Evolutionary conservation across 2,888 invertebrate species (phyloP), one percentile per base, ranked within the genome.

Genomic region (Polydrusus pterygomalis): DNA sequence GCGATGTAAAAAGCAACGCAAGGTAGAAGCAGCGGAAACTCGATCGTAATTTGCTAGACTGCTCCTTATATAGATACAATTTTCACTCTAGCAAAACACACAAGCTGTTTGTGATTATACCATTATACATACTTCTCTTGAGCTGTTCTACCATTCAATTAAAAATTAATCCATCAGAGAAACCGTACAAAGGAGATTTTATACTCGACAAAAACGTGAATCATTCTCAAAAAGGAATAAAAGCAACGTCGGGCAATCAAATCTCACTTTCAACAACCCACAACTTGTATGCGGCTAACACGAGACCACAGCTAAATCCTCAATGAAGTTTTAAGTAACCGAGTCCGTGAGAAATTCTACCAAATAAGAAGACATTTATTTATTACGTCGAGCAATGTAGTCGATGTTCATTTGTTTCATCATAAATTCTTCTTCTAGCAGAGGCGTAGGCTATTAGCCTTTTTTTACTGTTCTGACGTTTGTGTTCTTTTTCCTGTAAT

Each of bases 261-360:
- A 69, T 74, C 74, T 74, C 74, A 74, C 74, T 74, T 74, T 74
- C 74, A 69, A 69, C 67, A 67, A 15, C 58, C 73, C 73, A 67
- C 60, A 67, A 65, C 65, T 65, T 25, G 65, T 34, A 65, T 65
- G 8, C 34, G 65, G 30, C 49, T 62, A 47, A 62, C 58, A 70
- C 70, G 34, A 51, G 71, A 63, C 71, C 71, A 62, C 71, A 51
- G 56, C 30, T 56, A n/a, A 20, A 65, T 72, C 43, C 72, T 82
- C 81, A 83, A 84, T 82, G 80, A 77, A 77, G 78, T 81, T 81
- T 82, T 82, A 81, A 82, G 83, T 83, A 83, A 83, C 84, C 83
- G 78, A 84, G 83, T 84, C 83, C 82, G 81, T 82, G 82, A 83
- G 82, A 84, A 84, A 80, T 80, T 76, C 76, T 70, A 79, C 83